Base-by-base conservation (phyloP, 2,113 vertebrate genomes). In the Loxodonta africana region DNA sequence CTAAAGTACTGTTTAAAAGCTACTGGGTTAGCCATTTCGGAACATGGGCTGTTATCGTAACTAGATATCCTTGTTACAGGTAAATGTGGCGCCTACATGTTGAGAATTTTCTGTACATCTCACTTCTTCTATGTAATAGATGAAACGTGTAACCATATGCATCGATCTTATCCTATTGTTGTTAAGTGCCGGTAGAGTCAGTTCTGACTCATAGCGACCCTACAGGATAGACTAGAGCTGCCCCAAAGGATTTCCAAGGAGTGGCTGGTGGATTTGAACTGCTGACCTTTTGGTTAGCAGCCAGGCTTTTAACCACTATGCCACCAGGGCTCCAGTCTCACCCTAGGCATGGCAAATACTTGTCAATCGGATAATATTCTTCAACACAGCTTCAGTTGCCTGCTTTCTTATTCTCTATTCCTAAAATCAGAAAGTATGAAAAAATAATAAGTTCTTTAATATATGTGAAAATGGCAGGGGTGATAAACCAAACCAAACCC, bases 361-460 rank as follows among this genome's bases (percentile, higher is more conserved):
- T 88, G 30, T 92, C 57, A 83, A 25, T 37, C n/a, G 25, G 71
- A 78, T 78, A 80, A 12, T 37, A 37, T 37, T 37, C 37, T 37
- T 37, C 37, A 37, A 89, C 48, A 81, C 23, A 62, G 30, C n/a
- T 62, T 71, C 15, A 10, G 48, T 14, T 63, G 23, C 41, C 51
- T 74, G 20, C 33, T 85, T 63, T 65, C 53, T 78, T 93, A 21
- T 51, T 91, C 6, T 28, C 41, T 53, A 3, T 48, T 46, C 57
- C 65, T 73, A 46, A 94, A 77, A 33, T 53, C n/a, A 44, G 37
- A 17, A 89, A 78, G 51, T 90, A 65, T 90, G 73, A 90, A 84
- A 81, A 78, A 37, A 37, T 87, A 60, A 17, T 51, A 78, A 15
- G 26, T 60, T 83, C 51, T 95, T 90, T 0, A 41, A 5, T 65